These are phyloP conservation scores for Melipona beecheii DNA, from an alignment of 2,888 invertebrate species.

Conservation along the genomic window DNA sequence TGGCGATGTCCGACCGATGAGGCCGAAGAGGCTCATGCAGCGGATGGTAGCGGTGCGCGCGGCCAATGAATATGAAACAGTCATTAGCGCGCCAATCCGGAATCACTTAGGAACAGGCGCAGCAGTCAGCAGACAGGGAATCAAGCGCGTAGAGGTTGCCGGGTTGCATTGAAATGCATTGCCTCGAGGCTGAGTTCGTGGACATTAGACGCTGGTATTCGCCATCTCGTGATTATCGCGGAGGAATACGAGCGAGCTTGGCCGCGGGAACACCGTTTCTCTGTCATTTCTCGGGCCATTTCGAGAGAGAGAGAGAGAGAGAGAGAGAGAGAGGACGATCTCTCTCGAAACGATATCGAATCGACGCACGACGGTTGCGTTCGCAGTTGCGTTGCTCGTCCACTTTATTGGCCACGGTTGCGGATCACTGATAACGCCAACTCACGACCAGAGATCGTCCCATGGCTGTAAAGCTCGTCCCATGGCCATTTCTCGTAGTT, in stretches of 20 bases:
- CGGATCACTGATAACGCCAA: conserved; percentile 69
- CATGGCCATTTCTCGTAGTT: conserved; percentile 26
- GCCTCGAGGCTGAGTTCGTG: conserved; percentile 45
- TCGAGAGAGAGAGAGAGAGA: too few relatives aligned
- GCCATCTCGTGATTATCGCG: conserved; percentile 23
- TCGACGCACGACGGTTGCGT: conserved; percentile 48
- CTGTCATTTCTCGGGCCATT: neutral
- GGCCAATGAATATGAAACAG: conserved; percentile 76
- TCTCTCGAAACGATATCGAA: conserved; percentile 64
- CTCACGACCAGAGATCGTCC: conserved; percentile 62
- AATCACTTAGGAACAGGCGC: conserved; percentile 71
- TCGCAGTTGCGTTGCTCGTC: conserved; percentile 54
- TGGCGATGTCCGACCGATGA: neutral
- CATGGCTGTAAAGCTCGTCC: conserved; percentile 67
- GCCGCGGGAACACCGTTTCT: conserved; percentile 52
- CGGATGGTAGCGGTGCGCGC: conserved; percentile 51
- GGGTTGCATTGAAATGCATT: conserved; percentile 72
- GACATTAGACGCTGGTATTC: conserved; percentile 41
- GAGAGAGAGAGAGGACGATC: conserved; percentile 12
- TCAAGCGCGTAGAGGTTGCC: conserved; percentile 29
- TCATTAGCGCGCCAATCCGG: conserved; percentile 74
- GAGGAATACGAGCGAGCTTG: conserved; percentile 54
- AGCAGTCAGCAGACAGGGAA: conserved; percentile 37
- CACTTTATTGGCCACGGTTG: conserved; percentile 71
- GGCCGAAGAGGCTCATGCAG: neutral